Base-by-base conservation (phyloP, 2,888 invertebrate species). In the Cheilosia grossa region DNA sequence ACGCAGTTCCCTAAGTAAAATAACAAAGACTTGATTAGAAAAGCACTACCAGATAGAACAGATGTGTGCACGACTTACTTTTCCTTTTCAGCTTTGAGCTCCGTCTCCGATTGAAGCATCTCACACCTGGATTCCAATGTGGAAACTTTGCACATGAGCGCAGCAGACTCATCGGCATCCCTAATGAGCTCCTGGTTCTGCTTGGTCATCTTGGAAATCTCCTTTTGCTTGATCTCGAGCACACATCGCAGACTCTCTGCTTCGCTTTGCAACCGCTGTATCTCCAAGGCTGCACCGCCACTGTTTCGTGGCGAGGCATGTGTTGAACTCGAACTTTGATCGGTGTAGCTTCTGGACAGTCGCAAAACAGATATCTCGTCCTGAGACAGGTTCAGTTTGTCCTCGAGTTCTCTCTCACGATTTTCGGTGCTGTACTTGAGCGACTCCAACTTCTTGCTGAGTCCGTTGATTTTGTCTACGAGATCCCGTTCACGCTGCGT, bases 241-340 rank as follows among this genome's bases (percentile, higher is more conserved):
- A 98, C 98, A 44, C 96, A 95, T 87, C 97, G 94, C 82, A 98
- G 93, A 19, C 98, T 98, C 88, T 96, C 95, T 1, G 96, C 95
- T 91, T 97, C 96, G 81, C 95, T 95, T 88, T 95, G 93, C 49
- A 96, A 88, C 88, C 94, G 90, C 91, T 88, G 88, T 13, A 91
- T 54, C 44, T 91, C 89, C 81, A 88, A 82, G n/a, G 88, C 81
- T 17, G 88, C 88, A 7, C 88, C 89, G 4, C 89, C 88, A 66
- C 49, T 87, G 21, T 63, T 87, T 77, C 33, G 56, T 21, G 82
- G 87, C 21, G 44, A 87, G 73, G 53, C 85, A 75, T 24, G 88
- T 86, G 77, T 88, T 93, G 92, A 88, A 91, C 74, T 88, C 79
- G 92, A 88, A 92, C 73, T 88, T 79, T 47, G 87, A 87, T 86